Percentiles rank a stretch among this genome's conserved stretches.
Conservation (phyloP, 2,888 invertebrate genomes). For the Hypolimnas misippus region DNA sequence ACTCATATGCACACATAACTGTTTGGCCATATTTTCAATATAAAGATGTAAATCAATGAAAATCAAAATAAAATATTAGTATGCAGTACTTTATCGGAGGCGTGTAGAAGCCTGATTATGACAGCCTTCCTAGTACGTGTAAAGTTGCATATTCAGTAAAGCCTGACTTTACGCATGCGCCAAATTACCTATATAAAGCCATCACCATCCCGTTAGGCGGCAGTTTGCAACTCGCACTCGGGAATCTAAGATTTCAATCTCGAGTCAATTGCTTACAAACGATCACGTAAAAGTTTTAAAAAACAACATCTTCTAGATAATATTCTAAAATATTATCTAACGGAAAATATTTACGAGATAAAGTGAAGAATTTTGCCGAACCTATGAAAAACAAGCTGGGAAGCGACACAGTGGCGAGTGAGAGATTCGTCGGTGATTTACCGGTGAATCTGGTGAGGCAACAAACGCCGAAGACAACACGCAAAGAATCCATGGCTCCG, state of each 20-base stretch:
- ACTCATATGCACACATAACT: too few relatives aligned
- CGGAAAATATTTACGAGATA: constrained; percentile 32
- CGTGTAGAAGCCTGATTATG: constrained; percentile 40
- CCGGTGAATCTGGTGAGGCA: constrained; percentile 56
- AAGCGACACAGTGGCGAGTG: constrained; percentile 64
- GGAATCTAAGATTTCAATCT: constrained; percentile 52
- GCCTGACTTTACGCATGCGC: constrained; percentile 63
- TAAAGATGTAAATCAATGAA: too few relatives aligned
- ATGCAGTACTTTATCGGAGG: constrained; percentile 17
- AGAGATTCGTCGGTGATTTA: constrained; percentile 64
- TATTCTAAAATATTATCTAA: constrained; percentile 44
- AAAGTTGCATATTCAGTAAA: constrained; percentile 50
- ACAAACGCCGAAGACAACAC: constrained; percentile 56
- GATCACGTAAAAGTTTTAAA: constrained; percentile 66
- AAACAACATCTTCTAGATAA: constrained; percentile 48
- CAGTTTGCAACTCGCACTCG: constrained; percentile 64
- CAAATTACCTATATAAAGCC: constrained; percentile 59
- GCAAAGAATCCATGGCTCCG: constrained; percentile 69
- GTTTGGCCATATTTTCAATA: too few relatives aligned
- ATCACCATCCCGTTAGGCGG: constrained; percentile 47
- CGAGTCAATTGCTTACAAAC: constrained; percentile 50
- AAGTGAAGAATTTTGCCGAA: constrained; percentile 55
- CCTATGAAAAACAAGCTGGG: constrained; percentile 73
- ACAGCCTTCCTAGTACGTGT: constrained; percentile 54
- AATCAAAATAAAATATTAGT: too few relatives aligned